Percentiles rank a stretch among this genome's conserved stretches.
Evolutionary conservation across 2,113 vertebrate genomes (phyloP).

Genomic region (Chloroceryle aenea): DNA sequence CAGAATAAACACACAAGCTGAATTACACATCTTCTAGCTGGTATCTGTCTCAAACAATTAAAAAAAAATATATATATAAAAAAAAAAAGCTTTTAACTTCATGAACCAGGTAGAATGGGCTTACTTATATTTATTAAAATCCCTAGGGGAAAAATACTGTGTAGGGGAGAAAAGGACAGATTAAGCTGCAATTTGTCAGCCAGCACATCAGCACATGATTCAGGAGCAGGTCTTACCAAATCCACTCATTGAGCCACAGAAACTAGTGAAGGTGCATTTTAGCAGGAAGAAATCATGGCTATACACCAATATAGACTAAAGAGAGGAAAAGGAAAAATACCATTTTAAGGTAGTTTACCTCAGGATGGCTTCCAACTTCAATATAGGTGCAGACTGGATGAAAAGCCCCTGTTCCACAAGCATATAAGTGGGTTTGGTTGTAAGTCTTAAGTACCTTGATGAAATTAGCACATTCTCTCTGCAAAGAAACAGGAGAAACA

Average conservation of each 20-base stretch:
- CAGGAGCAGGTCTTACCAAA: conserved; percentile 3
- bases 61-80: neutral
- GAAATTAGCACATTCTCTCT: conserved; percentile 98
- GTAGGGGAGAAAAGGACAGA: neutral
- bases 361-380: conserved; percentile 91
- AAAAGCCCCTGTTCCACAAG: conserved; percentile 95
- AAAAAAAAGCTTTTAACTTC: neutral
- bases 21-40: neutral
- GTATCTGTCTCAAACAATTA: neutral
- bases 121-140: neutral
- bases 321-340: neutral
- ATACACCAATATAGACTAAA: conserved; percentile 8
- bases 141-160: neutral
- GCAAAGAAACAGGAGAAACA: conserved; percentile 60
- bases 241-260: neutral
- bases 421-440: conserved; percentile 94
- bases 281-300: neutral
- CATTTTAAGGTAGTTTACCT: conserved; percentile 81
- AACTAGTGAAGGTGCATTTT: neutral
- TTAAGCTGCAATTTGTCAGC: conserved; percentile 33
- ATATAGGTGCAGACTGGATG: conserved; percentile 95
- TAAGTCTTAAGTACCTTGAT: conserved; percentile 92
- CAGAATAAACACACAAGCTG: neutral
- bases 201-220: conserved; percentile 43
- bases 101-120: neutral